Evolutionary conservation across 2,888 invertebrate genomes (phyloP), one percentile per base, ranked within the genome.

Genomic region (Pycnomerus fuliginosus): DNA sequence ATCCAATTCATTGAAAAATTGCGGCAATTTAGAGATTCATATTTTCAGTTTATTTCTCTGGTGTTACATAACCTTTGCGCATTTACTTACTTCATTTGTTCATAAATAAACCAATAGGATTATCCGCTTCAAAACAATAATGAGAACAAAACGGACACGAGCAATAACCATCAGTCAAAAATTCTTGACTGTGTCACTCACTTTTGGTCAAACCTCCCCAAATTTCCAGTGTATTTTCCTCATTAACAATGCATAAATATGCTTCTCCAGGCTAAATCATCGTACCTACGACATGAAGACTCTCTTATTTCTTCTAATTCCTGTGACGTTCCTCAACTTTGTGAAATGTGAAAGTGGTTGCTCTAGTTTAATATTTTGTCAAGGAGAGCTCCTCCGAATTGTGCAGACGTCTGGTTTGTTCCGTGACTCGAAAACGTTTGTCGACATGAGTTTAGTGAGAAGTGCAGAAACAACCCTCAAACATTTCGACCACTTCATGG

Each of bases 341-440:
- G 10, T 22, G 8, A 8, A 4, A 1, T 22, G 28, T 28, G 17
- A 33, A n/a, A 17, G 13, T n/a, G n/a, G n/a, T n/a, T 45, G 45
- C 16, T 29, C 39, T n/a, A 85, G 81, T 61, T 78, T 80, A 27
- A 78, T 90, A 51, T 90, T 85, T 74, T 90, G 90, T 70, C 72
- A 84, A 60, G 89, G 90, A 23, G 72, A 78, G 0, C 74, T 91
- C 2, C 77, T 92, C 32, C 82, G 87, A 57, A 76, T 80, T 12
- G 80, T 90, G 1, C 90, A 90, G 69, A 73, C 80, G 65, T 76
- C 84, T 0, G 70, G 75, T 17, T 70, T 90, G 48, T 89, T 77
- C 69, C 65, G 74, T 7, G 91, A 92, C 69, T 90, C 90, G 14
- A 92, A 92, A 69, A 83, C 85, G 0, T 92, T 90, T 70, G 90